Conservation (phyloP, 2,888 invertebrate species). For the Cartodere bifasciata region DNA sequence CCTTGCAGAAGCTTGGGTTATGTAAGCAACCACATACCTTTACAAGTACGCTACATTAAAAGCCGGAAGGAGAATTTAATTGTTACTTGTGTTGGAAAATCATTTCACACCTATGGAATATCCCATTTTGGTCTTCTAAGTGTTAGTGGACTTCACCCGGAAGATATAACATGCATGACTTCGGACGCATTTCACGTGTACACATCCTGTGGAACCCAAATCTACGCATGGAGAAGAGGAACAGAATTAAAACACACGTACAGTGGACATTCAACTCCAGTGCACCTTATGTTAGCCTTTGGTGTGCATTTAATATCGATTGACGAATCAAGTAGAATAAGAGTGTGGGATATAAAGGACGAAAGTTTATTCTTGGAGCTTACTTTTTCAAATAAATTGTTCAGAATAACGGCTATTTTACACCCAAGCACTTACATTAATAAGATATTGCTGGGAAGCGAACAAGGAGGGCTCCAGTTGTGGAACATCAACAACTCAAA, state of each 20-base stretch:
- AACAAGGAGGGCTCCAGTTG: conserved; percentile 71
- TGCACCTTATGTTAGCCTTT: conserved; percentile 72
- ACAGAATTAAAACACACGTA: conserved; percentile 73
- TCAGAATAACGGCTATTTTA: conserved; percentile 66
- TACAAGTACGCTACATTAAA: conserved; percentile 71
- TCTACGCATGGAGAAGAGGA: conserved; percentile 82
- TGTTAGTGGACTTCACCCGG: conserved; percentile 70
- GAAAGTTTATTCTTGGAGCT: conserved; percentile 58
- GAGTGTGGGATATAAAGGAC: conserved; percentile 73
- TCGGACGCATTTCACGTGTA: conserved; percentile 67
- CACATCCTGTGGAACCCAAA: conserved; percentile 60
- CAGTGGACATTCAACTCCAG: conserved; percentile 57
- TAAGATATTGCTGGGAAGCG: conserved; percentile 79
- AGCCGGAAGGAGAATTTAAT: conserved; percentile 77
- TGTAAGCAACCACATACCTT: conserved; percentile 84
- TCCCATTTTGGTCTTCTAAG: conserved; percentile 67
- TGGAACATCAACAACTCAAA: conserved; percentile 79
- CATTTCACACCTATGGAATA: conserved; percentile 87
- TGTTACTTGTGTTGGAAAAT: conserved; percentile 80
- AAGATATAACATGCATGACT: conserved; percentile 66
- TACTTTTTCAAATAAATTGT: conserved; percentile 51
- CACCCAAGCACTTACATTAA: conserved; percentile 94
- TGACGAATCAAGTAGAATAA: conserved; percentile 63
- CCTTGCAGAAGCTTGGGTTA: conserved; percentile 80
- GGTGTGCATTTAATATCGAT: conserved; percentile 76